Evolutionary conservation across 2,888 invertebrate genomes (phyloP), one percentile per base, ranked within the genome.

Genomic region (Chelonus formosanus): DNA sequence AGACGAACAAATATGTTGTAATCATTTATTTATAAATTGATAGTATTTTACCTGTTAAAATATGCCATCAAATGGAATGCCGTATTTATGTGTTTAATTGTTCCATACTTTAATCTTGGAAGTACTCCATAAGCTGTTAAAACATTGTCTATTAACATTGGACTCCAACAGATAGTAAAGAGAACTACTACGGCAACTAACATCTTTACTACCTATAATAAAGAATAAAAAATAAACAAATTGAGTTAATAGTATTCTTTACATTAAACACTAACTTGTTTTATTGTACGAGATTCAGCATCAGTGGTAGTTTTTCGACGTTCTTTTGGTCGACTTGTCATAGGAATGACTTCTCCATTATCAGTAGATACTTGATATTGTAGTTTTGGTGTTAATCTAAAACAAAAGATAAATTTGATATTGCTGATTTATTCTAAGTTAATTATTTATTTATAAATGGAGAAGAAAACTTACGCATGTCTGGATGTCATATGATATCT

Each of bases 151-250:
- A 90, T 85, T 50, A 90, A 84, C 71, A 89, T 81, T 0, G 92
- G 92, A 43, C 87, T 87, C 91, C 91, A 92, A 78, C 91, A 91
- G 54, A 91, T 78, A 31, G 88, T 87, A 81, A 91, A 92, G 43
- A 91, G 84, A 0, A 90, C 85, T 48, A 92, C 90, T 20, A 92
- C 90, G 0, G 89, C 89, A 2, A 91, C 89, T 72, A 92, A 83
- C 91, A 92, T 92, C 80, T 89, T 90, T 72, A 91, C 89, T n/a
- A 91, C 91, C 89, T 91, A 85, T 54, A 55, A 66, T 36, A 44
- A 57, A 32, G 8, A 20, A 50, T 32, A 48, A 31, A 34, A 43
- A 8, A 10, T 31, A 36, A 20, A 55, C 43, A n/a, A 45, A 45
- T n/a, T 45, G 45, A n/a, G 4, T 45, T 7, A 45, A 45, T 3